Percentiles rank a stretch among this genome's conserved stretches.
Evolutionary conservation across 2,113 vertebrate genomes (phyloP).

Genomic region (Cheirogaleus medius): DNA sequence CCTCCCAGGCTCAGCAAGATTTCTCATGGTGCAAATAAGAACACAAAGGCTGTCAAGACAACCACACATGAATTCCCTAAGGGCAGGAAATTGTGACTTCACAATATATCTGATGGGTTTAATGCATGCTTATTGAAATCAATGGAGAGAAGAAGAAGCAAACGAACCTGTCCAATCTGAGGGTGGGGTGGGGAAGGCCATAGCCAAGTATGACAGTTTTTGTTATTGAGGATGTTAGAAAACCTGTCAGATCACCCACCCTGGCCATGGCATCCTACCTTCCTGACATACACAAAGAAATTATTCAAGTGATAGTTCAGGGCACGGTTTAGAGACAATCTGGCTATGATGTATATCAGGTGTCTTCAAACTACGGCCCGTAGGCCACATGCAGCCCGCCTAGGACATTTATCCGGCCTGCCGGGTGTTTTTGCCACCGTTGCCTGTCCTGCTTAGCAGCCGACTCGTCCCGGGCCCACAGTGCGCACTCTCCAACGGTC

Average conservation of each 20-base stretch:
- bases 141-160: neutral
- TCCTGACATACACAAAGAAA: neutral
- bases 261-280: neutral
- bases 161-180: neutral
- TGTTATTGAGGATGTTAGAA: neutral
- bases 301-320: neutral
- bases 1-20: neutral
- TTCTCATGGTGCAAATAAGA: accelerated
- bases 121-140: neutral
- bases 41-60: accelerated
- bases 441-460: too few species aligned
- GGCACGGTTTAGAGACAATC: neutral
- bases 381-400: too few species aligned
- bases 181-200: accelerated
- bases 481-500: too few species aligned
- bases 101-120: neutral
- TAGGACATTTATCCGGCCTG: too few species aligned
- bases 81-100: neutral
- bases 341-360: neutral
- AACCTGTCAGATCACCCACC: neutral
- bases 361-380: too few species aligned
- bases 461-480: too few species aligned
- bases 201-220: neutral
- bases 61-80: accelerated
- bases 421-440: too few species aligned